Conservation (phyloP, 2,113 vertebrate species). For the Procavia capensis region DNA sequence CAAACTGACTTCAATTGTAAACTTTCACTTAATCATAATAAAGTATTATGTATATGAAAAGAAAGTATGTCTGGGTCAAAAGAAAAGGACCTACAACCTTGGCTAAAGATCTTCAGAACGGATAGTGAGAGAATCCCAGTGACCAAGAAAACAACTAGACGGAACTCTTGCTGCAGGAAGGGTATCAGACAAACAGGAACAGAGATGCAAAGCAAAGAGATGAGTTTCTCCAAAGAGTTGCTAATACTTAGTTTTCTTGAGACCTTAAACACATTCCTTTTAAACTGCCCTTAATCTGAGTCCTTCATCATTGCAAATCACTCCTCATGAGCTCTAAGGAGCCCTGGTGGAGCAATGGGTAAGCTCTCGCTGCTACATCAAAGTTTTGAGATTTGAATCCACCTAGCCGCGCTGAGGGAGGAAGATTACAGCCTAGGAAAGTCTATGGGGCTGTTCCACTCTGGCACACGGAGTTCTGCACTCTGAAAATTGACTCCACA, state of each 20-base stretch:
- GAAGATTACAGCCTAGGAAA: not conserved
- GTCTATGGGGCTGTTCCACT: not conserved
- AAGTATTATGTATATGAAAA: no score
- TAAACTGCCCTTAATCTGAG: not conserved
- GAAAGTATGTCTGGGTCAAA: not conserved
- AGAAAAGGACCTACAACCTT: not conserved
- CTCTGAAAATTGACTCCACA: not conserved
- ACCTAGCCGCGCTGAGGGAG: not conserved
- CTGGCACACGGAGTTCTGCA: not conserved
- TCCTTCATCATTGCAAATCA: constrained; percentile 6
- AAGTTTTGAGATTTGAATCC: not conserved
- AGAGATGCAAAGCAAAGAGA: not conserved
- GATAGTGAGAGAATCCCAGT: not conserved
- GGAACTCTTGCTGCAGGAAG: not conserved
- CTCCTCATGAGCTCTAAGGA: not conserved
- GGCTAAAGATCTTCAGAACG: not conserved
- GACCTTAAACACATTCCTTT: not conserved
- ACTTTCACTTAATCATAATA: no score
- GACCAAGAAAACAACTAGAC: not conserved
- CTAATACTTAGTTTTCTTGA: not conserved
- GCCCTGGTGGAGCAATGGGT: not conserved
- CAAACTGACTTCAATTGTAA: no score
- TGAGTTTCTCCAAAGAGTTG: not conserved
- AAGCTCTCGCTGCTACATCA: not conserved
- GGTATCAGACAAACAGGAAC: not conserved